Evolutionary conservation across 1,140 invertebrate species (phyloP), one percentile per base, ranked within the genome.

Genomic region (Drosophila athabasca): DNA sequence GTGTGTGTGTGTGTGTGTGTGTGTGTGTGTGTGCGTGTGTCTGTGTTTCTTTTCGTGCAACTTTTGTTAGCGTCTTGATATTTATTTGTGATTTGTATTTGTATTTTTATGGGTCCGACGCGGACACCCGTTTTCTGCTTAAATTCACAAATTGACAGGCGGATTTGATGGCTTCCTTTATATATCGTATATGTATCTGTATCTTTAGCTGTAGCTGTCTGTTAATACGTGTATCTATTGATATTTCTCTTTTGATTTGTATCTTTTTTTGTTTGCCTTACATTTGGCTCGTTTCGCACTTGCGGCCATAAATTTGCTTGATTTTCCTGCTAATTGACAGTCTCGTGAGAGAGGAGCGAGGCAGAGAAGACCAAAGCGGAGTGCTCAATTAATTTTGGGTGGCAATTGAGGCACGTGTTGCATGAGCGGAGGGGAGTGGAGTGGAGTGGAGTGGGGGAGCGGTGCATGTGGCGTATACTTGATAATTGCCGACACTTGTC

Each of bases 401-500:
- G 74, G 48, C 83, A 87, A 87, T 88, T 87, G 82, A 75, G 78
- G 82, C 83, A 87, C 82, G 69, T 81, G 72, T 24, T 73, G 55
- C 65, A 35, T 50, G 58, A 31, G 29, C 24, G 19, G 35, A 35
- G 43, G 46, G 22, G 59, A 31, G 24, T 15, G n/a, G 29, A 15
- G 26, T 51, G 45, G 22, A 43, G 22, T 50, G 39, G 11, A 7
- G 41, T 31, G 57, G 49, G 29, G 45, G 49, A 39, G 45, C 26
- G 19, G 43, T 48, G 72, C 77, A 71, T 82, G 83, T 87, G 82
- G 83, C 82, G 83, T 87, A 88, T 87, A 87, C 82, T 87, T 87
- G 82, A 87, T 87, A 88, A 87, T 88, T 82, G 82, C 69, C 69
- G 79, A 79, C 82, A 87, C 82, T 88, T 87, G 81, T 72, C 82